Percentiles rank a stretch among this genome's conserved stretches.
phyloP scores from a whole-genome alignment of 2,888 invertebrate genomes.

The Horisme vitalbata region DNA sequence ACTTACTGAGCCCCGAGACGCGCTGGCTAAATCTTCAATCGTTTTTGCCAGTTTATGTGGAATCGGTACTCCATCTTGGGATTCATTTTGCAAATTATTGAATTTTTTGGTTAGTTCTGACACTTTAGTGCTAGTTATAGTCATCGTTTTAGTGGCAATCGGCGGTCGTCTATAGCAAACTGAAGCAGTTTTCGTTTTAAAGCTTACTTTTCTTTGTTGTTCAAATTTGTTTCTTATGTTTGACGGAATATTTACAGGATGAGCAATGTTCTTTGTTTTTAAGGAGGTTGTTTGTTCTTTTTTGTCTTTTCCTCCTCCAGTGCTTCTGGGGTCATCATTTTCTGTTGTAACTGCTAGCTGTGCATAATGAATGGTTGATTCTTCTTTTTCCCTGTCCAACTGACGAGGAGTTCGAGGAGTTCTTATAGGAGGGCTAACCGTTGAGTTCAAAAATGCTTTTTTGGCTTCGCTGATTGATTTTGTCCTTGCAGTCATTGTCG shows the following conservation, averaged over 20 bases:
- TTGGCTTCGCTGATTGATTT: constrained; percentile 69
- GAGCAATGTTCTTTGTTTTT: constrained; percentile 44
- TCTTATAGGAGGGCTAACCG: constrained; percentile 40
- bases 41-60: constrained; percentile 82
- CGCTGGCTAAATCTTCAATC: constrained; percentile 69
- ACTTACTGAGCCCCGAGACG: constrained; percentile 57
- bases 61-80: constrained; percentile 65
- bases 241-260: constrained; percentile 44
- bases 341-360: constrained; percentile 69
- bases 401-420: constrained; percentile 33
- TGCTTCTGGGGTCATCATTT: constrained; percentile 73
- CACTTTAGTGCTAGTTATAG: constrained; percentile 82
- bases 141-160: constrained; percentile 68
- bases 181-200: constrained; percentile 82
- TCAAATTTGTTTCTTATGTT: constrained; percentile 59
- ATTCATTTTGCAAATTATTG: constrained; percentile 83
- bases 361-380: constrained; percentile 65
- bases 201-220: constrained; percentile 82
- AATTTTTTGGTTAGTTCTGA: constrained; percentile 87
- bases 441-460: constrained; percentile 67
- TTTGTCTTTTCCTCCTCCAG: constrained; percentile 65
- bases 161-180: constrained; percentile 70
- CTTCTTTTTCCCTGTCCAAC: constrained; percentile 41
- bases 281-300: constrained; percentile 34
- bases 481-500: constrained; percentile 53